Percentiles rank a stretch among this genome's conserved stretches.
Conservation (phyloP, 23 tunicate species). For the Ascidia mentula region DNA sequence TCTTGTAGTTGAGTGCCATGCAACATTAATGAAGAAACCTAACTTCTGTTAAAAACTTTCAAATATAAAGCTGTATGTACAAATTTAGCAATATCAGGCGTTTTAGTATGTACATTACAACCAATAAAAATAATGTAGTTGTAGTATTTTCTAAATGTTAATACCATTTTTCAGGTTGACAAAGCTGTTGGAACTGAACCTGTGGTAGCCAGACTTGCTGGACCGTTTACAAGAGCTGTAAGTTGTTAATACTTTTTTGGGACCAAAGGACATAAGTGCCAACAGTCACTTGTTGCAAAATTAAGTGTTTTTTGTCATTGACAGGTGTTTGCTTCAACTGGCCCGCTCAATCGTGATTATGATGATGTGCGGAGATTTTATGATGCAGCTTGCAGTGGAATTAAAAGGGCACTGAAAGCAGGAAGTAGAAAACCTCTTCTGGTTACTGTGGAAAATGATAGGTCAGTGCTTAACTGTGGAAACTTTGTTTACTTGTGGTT, state of each 20-base stretch:
- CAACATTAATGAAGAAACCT: too few species aligned
- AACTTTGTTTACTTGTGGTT: not conserved
- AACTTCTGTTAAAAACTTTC: too few species aligned
- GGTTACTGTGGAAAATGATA: conserved; percentile 50
- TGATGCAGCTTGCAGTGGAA: conserved; percentile 81
- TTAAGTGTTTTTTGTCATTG: not conserved
- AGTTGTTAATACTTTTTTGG: not conserved
- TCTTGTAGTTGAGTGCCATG: too few species aligned
- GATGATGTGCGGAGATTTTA: conserved; percentile 90
- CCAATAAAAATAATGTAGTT: too few species aligned
- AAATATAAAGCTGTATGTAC: too few species aligned
- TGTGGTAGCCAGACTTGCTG: conserved; percentile 25
- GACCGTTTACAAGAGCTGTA: conserved; percentile 52
- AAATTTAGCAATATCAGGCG: too few species aligned
- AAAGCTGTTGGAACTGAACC: conserved; percentile 50
- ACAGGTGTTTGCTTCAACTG: conserved; percentile 81
- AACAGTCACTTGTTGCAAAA: not conserved
- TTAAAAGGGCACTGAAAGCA: conserved; percentile 69
- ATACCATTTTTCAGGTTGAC: conserved; percentile 35
- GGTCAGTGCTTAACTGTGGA: not conserved
- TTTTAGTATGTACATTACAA: too few species aligned
- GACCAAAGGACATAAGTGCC: not conserved
- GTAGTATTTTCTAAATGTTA: too few species aligned
- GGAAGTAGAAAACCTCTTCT: conserved; percentile 69
- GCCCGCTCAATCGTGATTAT: conserved; percentile 88